These are phyloP conservation scores for Conomelus anceps DNA, from an alignment of 2,888 invertebrate genomes.

Conservation along the genomic window DNA sequence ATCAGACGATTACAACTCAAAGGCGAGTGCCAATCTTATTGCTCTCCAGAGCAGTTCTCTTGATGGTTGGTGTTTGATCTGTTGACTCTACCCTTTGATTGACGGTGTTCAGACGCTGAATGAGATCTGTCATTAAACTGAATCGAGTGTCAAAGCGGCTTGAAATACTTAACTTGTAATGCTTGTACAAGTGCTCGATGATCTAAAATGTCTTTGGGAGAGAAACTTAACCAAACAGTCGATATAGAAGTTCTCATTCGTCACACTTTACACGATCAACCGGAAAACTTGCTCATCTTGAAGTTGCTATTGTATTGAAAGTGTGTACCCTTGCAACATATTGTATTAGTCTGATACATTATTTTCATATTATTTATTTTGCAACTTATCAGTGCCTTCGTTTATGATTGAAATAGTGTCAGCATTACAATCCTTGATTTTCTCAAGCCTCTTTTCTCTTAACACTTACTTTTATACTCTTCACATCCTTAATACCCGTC, in stretches of 20 bases:
- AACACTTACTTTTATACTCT: too few species aligned
- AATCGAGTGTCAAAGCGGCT: not conserved
- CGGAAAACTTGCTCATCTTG: too few species aligned
- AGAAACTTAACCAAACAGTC: not conserved
- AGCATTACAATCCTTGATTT: too few species aligned
- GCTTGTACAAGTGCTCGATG: not conserved
- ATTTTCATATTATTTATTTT: too few species aligned
- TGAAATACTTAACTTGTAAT: not conserved
- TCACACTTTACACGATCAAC: not conserved
- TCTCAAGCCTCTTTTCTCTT: too few species aligned
- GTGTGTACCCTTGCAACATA: too few species aligned
- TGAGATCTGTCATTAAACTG: not conserved
- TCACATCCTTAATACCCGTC: too few species aligned
- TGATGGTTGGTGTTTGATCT: not conserved
- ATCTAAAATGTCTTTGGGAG: not conserved
- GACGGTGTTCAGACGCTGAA: not conserved
- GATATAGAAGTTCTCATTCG: not conserved
- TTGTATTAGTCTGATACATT: too few species aligned
- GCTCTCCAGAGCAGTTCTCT: too few species aligned
- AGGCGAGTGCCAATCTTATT: not conserved
- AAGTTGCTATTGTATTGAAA: too few species aligned
- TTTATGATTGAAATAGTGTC: too few species aligned
- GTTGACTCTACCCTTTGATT: not conserved
- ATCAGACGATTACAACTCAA: not conserved
- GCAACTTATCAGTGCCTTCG: too few species aligned